phyloP scores from a whole-genome alignment of 2,113 vertebrate species.

The Pseudonaja textilis region DNA sequence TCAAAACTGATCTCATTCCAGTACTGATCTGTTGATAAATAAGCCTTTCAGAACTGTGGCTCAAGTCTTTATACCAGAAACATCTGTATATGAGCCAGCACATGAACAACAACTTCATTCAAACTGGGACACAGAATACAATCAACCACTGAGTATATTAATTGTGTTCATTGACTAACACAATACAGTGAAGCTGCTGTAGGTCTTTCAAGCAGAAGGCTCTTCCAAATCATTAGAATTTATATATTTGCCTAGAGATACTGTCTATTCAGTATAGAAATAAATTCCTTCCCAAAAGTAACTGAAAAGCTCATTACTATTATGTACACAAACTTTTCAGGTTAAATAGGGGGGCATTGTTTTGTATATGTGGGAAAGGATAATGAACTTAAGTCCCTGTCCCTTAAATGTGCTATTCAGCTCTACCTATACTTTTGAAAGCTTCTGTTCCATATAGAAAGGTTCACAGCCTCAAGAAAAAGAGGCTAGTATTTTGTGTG shows the following conservation, averaged over 20 bases:
- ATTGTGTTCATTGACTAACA: slow-evolving; percentile 54
- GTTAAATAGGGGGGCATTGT: background rate
- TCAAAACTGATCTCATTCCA: background rate
- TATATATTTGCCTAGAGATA: background rate
- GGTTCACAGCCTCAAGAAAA: background rate
- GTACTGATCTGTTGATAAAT: background rate
- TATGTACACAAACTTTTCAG: background rate
- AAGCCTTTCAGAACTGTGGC: background rate
- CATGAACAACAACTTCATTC: slow-evolving; percentile 62
- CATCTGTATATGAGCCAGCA: slow-evolving; percentile 52
- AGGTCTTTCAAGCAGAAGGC: background rate
- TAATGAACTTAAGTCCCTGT: background rate
- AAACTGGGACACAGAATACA: slow-evolving; percentile 42
- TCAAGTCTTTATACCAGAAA: slow-evolving; percentile 44
- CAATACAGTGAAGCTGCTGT: slow-evolving; percentile 39
- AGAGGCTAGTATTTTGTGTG: background rate
- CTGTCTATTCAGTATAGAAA: background rate
- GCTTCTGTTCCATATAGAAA: background rate
- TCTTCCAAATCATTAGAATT: background rate
- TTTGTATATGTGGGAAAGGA: background rate
- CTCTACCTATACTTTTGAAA: background rate
- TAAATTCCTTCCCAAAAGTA: background rate
- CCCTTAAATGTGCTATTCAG: background rate
- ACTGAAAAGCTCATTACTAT: background rate
- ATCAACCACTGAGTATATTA: slow-evolving; percentile 49